Evolutionary conservation across 2,797 vertebrate species (phyloP), one percentile per base, ranked within the genome.

Genomic region (Sebastes matsubarae): DNA sequence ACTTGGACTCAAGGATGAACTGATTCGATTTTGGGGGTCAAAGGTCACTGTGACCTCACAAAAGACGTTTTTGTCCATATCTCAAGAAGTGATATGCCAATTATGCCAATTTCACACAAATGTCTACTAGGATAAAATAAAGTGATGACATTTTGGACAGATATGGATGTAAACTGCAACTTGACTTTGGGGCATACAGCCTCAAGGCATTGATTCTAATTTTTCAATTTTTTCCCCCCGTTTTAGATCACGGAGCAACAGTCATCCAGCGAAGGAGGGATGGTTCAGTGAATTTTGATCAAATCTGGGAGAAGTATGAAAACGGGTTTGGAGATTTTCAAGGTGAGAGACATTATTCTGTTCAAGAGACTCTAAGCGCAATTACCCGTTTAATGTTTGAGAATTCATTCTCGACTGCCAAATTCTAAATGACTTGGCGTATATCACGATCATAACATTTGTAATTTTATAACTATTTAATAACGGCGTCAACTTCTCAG

Each of bases 211-310:
- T 50, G 8, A 50, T 65, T 16, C 1, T 42, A 18, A 18, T 30
- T 25, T 50, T 16, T 46, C 0, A 6, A 6, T 34, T 36, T 54
- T 69, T 61, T 72, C n/a, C n/a, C n/a, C n/a, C 4, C 25, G 7
- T 52, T 59, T 58, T 65, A 99, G 97, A 95, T 61, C 94, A 79
- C 4, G 94, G 96, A 38, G 96, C 94, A 89, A 98, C 97, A 12
- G 92, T 98, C 66, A 97, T 98, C 91, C 97, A 99, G 91, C 95
- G 80, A 32, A 94, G 97, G 88, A 95, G 59, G 68, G 93, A 97
- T 12, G 97, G 97, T 65, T 97, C 96, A 0, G 88, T 97, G 59
- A 96, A 97, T 88, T 99, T 99, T 93, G 96, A 99, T 88, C 96
- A 96, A 93, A 95, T 94, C 3, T 99, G 98, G 97, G 95, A 97